Percentiles rank a stretch among this genome's conserved stretches.
Conservation (phyloP, 1,140 invertebrate genomes). For the Drosophila auraria region DNA sequence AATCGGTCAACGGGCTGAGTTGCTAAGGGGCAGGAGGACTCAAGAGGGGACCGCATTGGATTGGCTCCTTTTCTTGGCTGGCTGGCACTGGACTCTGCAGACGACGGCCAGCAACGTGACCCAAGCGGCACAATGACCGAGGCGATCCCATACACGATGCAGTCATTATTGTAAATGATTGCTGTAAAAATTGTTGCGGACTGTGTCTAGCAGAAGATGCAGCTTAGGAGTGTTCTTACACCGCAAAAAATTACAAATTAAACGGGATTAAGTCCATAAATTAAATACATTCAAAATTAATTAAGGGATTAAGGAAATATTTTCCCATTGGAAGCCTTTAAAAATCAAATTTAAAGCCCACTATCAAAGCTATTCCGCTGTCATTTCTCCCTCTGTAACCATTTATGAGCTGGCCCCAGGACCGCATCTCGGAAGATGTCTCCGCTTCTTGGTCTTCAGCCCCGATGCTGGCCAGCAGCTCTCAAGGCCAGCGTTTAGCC, state of each 20-base stretch:
- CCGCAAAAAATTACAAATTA: neutral
- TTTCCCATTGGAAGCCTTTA: neutral
- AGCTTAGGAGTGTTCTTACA: conserved; percentile 45
- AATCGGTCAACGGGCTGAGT: conserved; percentile 68
- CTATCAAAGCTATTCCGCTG: neutral
- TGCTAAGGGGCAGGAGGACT: neutral
- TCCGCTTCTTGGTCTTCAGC: conserved; percentile 41
- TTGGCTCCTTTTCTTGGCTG: conserved; percentile 10
- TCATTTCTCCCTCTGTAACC: conserved; percentile 19
- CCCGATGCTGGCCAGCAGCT: conserved; percentile 22
- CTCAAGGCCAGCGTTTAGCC: conserved; percentile 80
- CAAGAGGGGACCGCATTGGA: neutral
- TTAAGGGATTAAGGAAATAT: neutral
- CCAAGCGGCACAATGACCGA: conserved; percentile 77
- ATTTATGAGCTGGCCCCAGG: conserved; percentile 43
- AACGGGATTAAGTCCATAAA: neutral
- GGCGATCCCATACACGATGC: conserved; percentile 32
- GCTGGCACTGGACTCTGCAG: conserved; percentile 27
- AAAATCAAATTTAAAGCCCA: neutral
- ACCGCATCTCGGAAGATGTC: conserved; percentile 34
- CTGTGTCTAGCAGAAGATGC: conserved; percentile 32
- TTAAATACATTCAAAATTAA: neutral
- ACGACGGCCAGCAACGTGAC: conserved; percentile 59
- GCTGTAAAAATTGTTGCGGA: conserved; percentile 75
- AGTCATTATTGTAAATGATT: conserved; percentile 83